Percentiles rank a stretch among this genome's conserved stretches.
phyloP scores from a whole-genome alignment of 2,888 invertebrate genomes.

The Palloptera scutellata region DNA sequence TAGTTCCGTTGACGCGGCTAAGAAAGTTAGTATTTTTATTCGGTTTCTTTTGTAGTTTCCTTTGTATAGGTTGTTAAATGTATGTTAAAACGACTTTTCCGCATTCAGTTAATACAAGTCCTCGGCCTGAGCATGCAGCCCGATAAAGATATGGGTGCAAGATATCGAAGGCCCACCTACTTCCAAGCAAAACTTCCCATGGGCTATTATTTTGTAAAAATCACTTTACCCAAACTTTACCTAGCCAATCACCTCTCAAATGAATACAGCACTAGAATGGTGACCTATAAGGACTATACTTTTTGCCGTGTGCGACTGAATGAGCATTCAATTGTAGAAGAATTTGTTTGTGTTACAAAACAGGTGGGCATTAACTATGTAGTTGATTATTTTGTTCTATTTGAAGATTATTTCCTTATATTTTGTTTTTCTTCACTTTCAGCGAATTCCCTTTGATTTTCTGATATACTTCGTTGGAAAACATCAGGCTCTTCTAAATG shows the following conservation, averaged over 20 bases:
- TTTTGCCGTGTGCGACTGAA: conserved; percentile 52
- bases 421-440: not conserved
- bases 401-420: too few species aligned
- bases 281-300: conserved; percentile 45
- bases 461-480: conserved; percentile 52
- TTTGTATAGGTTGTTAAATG: not conserved
- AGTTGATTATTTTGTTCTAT: too few species aligned
- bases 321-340: conserved; percentile 44
- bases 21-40: conserved; percentile 44
- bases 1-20: conserved; percentile 46
- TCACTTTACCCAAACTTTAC: conserved; percentile 48
- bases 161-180: conserved; percentile 39
- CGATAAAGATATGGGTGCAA: conserved; percentile 34
- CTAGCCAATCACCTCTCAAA: conserved; percentile 43
- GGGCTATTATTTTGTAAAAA: conserved; percentile 43
- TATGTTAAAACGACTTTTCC: not conserved
- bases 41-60: not conserved
- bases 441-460: conserved; percentile 43
- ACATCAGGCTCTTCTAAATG: conserved; percentile 52
- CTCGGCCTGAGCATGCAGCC: conserved; percentile 30
- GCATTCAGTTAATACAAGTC: conserved; percentile 42
- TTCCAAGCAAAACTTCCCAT: conserved; percentile 47
- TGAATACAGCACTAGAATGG: conserved; percentile 40
- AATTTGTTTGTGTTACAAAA: conserved; percentile 50
- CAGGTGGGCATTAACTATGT: too few species aligned